These are phyloP conservation scores for Melipona quadrifasciata DNA, from an alignment of 1,140 invertebrate species.

Conservation along the genomic window DNA sequence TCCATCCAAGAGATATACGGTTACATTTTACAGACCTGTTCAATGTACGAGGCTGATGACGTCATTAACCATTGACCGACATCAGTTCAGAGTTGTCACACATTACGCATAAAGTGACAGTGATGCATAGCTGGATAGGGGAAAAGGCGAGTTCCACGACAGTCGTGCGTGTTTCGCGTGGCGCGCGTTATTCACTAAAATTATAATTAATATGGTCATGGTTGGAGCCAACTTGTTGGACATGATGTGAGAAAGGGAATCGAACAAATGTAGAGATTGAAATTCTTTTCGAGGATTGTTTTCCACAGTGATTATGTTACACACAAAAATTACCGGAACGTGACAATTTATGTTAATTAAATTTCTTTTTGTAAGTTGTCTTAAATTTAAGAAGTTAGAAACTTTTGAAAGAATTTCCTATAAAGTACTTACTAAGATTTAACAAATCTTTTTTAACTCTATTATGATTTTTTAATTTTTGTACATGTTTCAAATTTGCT, in stretches of 20 bases:
- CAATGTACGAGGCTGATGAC: constrained; percentile 55
- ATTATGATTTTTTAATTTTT: too few relatives aligned
- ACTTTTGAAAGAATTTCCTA: background rate
- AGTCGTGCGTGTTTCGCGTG: constrained; percentile 6
- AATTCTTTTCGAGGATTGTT: background rate
- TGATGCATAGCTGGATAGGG: background rate
- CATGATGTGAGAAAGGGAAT: background rate
- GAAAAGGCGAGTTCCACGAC: constrained; percentile 31
- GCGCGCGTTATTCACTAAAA: constrained; percentile 8
- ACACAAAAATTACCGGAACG: background rate
- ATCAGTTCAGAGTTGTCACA: constrained; percentile 42
- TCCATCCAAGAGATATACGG: constrained; percentile 44
- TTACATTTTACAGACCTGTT: constrained; percentile 51
- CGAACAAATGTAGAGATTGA: background rate
- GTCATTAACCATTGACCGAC: constrained; percentile 58
- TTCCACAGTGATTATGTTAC: background rate
- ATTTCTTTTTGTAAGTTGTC: background rate
- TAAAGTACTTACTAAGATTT: too few relatives aligned
- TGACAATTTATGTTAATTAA: background rate
- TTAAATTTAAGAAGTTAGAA: background rate
- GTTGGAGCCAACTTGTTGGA: background rate
- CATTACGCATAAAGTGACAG: constrained; percentile 26
- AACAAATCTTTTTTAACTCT: too few relatives aligned
- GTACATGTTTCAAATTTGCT: too few relatives aligned
- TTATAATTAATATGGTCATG: constrained; percentile 42